Evolutionary conservation across 2,888 invertebrate genomes (phyloP), one percentile per base, ranked within the genome.

Genomic region (Drosophila fulvimacula): DNA sequence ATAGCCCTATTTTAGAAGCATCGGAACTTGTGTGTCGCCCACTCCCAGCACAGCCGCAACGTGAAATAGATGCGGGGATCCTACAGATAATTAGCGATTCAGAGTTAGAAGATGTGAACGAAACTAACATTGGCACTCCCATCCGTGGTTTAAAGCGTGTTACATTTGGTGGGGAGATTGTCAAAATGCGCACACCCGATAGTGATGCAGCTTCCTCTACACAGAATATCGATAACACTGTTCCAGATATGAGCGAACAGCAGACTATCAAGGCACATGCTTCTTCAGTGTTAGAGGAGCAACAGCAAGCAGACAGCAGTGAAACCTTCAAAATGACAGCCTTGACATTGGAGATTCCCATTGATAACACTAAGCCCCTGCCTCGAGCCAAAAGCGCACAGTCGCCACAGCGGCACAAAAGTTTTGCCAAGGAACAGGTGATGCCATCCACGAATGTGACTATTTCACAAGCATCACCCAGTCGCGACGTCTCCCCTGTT

Each of bases 121-220:
- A 68, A 34, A 66, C 74, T 6, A 73, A 80, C 15, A 87, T 90
- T 0, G 76, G 77, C 3, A 91, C 91, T 13, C 88, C 90, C 92
- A 36, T 95, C 24, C 93, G 94, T 76, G 94, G 95, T 0, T 94
- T 95, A 0, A 94, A 96, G 90, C 94, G 96, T 85, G 97, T 97
- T 10, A 95, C 96, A 53, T 97, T 97, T 81, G 97, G 97, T 5
- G 97, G 97, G n/a, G 97, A 97, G 92, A 94, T 96, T 73, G 95
- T 97, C 5, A 97, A 97, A 93, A 94, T 97, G 92, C 93, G 97
- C 72, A 97, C 97, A 15, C 97, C 97, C 0, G 97, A 97, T 79
- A 96, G 96, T 91, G 97, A 97, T 88, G 95, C 95, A 32, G 93
- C 94, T 52, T 83, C 86, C 2, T 93, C 94, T 13, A 81, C 74